These are phyloP conservation scores for Limnephilus marmoratus DNA, from an alignment of 2,888 invertebrate species.

Conservation along the genomic window DNA sequence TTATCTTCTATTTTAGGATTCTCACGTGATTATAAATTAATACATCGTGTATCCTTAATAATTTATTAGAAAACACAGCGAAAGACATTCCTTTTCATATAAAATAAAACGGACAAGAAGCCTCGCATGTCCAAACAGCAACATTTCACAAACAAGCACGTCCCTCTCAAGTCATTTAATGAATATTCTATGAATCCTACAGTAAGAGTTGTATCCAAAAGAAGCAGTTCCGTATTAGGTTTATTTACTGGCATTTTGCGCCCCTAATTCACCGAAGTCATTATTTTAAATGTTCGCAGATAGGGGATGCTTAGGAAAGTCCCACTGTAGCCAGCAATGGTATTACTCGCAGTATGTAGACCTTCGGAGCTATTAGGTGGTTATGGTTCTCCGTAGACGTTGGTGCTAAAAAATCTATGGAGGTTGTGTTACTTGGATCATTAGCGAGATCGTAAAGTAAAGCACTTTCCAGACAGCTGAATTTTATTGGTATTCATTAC, in stretches of 20 bases:
- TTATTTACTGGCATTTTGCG: neutral
- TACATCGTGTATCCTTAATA: neutral
- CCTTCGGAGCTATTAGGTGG: neutral
- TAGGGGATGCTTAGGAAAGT: neutral
- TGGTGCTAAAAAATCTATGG: neutral
- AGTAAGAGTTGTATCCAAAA: neutral
- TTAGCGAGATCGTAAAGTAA: neutral
- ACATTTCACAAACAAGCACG: neutral
- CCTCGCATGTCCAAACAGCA: neutral
- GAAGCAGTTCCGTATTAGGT: neutral
- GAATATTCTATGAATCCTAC: neutral
- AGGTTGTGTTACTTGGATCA: neutral
- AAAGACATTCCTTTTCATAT: neutral
- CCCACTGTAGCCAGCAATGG: neutral
- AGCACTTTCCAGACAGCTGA: neutral
- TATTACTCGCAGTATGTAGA: neutral
- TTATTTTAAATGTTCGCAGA: neutral
- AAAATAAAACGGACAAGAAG: neutral
- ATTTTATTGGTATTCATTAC: neutral
- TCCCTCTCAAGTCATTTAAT: neutral
- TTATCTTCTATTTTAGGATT: neutral
- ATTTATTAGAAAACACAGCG: neutral
- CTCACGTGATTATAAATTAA: neutral
- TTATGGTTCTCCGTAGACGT: neutral
- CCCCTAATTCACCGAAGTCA: neutral